A percentile compares a stretch with the other conserved stretches of the same genome.
Conservation (phyloP, 2,113 vertebrate genomes). For the Oceanites oceanicus region DNA sequence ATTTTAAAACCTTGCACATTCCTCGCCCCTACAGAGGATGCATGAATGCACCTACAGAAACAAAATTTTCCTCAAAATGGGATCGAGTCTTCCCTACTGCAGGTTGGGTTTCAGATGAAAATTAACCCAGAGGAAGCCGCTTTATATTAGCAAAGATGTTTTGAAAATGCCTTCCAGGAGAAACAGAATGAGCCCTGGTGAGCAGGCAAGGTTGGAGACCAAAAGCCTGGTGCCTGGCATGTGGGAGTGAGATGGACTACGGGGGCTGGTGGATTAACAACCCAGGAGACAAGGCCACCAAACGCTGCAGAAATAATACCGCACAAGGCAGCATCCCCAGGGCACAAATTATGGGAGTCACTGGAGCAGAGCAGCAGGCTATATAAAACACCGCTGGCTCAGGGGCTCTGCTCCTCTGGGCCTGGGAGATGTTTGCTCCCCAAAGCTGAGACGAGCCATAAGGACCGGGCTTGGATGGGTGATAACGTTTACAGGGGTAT, state of each 20-base stretch:
- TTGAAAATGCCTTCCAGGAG: neutral
- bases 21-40: too few species aligned
- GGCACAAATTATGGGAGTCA: neutral
- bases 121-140: neutral
- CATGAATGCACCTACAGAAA: neutral
- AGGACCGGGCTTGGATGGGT: neutral
- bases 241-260: neutral
- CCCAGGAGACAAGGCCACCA: neutral
- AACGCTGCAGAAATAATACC: neutral
- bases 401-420: neutral
- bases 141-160: neutral
- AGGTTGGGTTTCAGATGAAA: neutral
- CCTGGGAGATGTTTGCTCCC: neutral
- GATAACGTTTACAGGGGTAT: fast-evolving
- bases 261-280: neutral
- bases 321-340: neutral
- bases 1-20: neutral
- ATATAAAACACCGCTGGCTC: neutral
- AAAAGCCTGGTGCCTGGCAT: neutral
- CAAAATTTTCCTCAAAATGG: neutral
- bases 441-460: fast-evolving
- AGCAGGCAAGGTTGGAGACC: neutral
- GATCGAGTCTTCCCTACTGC: neutral
- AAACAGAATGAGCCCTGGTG: neutral
- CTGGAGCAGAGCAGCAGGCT: neutral